Base-by-base conservation (phyloP, 2,113 vertebrate genomes). In the Ceyx margarethae region DNA sequence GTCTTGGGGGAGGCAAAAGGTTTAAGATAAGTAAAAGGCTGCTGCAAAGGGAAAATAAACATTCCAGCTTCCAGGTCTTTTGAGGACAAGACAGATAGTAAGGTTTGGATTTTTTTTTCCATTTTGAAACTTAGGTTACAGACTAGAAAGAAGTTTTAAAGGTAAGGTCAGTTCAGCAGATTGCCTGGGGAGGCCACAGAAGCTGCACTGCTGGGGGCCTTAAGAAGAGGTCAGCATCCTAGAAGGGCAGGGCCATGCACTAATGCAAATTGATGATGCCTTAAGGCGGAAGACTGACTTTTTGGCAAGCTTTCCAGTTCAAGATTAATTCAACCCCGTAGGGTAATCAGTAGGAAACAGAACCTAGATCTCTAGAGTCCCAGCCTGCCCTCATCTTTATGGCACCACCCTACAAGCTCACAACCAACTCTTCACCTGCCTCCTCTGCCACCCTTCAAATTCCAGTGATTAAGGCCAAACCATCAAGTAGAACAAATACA, bases 261-360 rank as follows among this genome's bases (percentile, higher is more conserved):
- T 80, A 86, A 90, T 80, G 65, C 60, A 58, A 90, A 77, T 1
- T 86, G 91, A 88, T 83, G 68, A 66, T 48, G 33, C 77, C 86
- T 83, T 54, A 61, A 85, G 80, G 91, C 71, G 91, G 60, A 69
- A 85, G 58, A 61, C 51, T 58, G 82, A 87, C 67, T 56, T 93
- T 89, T 54, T 58, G 43, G 62, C 33, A 46, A 21, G 54, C 81
- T 84, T 64, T 66, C 6, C 35, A 64, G 42, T 57, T 64, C 48
- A 42, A 50, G 58, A 89, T 48, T 50, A 89, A 87, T 79, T 71
- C 31, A 56, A 8, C 5, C 74, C 46, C 15, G 43, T 51, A 42
- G 66, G 43, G 40, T 67, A 46, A 71, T 71, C 48, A 71, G 53
- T 33, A 87, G 48, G 40, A 79, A 91, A 79, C 26, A 15, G 74